Base-by-base conservation (phyloP, 2,888 invertebrate species). In the Nymphalis polychloros region DNA sequence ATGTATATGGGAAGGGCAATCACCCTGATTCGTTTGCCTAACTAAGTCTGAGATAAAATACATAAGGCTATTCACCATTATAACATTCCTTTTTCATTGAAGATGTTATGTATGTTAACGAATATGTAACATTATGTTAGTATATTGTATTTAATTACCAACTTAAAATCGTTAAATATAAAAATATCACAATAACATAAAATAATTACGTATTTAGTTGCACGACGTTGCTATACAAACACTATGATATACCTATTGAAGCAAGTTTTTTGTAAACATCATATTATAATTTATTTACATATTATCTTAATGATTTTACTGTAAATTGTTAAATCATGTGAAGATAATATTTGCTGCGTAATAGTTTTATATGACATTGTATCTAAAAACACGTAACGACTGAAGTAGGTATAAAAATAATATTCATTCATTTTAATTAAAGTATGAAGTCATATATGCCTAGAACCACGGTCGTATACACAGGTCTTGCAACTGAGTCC, bases 311-410 rank as follows among this genome's bases (percentile, higher is more conserved):
- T 66, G 59, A 65, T 69, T 69, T 69, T 67, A 57, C 64, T 67
- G 64, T 64, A 49, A 60, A 67, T 67, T 47, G 70, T 64, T 62
- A 64, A 67, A 70, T 64, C 70, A 67, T 61, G 70, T 52, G 46
- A 46, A 64, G 64, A 64, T 64, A 64, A 70, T 67, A 61, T 67
- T 70, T 41, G 31, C 67, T 50, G 23, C 35, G 49, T 27, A 52
- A 59, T 61, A 67, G 60, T 64, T 63, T 60, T 50, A 57, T 67
- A 48, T 59, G 50, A 67, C 70, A 67, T 49, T 70, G 70, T 70
- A 61, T 63, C 47, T 46, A 46, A 52, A 16, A 52, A 23, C 31
- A 63, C 27, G 47, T 27, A 19, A 16, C 50, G 35, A 20, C 20
- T n/a, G 23, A 64, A 41, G 41, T 23, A 64, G 20, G 16, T 55